phyloP scores from a whole-genome alignment of 2,113 vertebrate genomes.

The Brachionichthys hirsutus region DNA sequence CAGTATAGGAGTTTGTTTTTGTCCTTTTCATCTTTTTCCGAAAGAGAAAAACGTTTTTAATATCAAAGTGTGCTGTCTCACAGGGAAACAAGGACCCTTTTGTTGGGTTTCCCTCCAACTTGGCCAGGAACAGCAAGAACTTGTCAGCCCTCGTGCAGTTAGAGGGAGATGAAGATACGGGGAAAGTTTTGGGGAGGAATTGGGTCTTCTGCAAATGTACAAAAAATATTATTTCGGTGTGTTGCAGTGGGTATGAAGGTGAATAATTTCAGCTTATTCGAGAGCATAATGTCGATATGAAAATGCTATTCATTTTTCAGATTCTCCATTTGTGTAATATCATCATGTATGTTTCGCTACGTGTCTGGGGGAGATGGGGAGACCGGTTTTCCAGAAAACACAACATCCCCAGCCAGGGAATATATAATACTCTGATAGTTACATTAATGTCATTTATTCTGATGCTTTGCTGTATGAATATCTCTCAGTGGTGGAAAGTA shows the following conservation, averaged over 20 bases:
- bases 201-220: slow-evolving; percentile 55
- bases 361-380: slow-evolving; percentile 19
- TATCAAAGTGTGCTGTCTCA: slow-evolving; percentile 81
- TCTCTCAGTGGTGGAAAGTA: neutral
- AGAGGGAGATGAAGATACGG: slow-evolving; percentile 61
- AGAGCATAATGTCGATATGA: slow-evolving; percentile 54
- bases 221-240: slow-evolving; percentile 74
- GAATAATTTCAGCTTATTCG: slow-evolving; percentile 76
- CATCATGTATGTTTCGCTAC: slow-evolving; percentile 38
- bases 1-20: slow-evolving; percentile 82
- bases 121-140: slow-evolving; percentile 73
- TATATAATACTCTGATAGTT: slow-evolving; percentile 21
- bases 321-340: slow-evolving; percentile 52
- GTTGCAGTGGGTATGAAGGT: slow-evolving; percentile 72
- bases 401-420: slow-evolving; percentile 12
- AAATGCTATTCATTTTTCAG: slow-evolving; percentile 71
- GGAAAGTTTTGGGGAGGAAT: slow-evolving; percentile 45
- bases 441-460: slow-evolving; percentile 15
- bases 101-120: slow-evolving; percentile 65
- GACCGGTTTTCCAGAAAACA: slow-evolving; percentile 34
- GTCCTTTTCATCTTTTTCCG: slow-evolving; percentile 77
- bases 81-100: slow-evolving; percentile 67
- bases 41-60: slow-evolving; percentile 74
- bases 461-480: neutral
- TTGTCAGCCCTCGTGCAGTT: slow-evolving; percentile 72